A percentile compares a stretch with the other conserved stretches of the same genome.
Conservation (phyloP, 2,113 vertebrate genomes). For the Siphamia tubifer region DNA sequence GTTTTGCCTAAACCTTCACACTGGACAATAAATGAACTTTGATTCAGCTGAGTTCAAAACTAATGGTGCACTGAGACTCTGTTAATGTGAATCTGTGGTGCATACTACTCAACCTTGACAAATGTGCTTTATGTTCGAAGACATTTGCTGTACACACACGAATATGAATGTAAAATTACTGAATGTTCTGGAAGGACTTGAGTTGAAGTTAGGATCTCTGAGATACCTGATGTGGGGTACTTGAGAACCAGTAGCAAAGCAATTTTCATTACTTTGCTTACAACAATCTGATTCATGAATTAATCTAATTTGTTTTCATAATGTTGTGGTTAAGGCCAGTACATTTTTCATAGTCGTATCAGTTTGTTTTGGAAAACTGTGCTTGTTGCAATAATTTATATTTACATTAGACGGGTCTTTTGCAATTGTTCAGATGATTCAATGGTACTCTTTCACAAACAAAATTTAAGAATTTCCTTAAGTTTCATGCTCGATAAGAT, state of each 20-base stretch:
- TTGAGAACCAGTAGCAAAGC: no score
- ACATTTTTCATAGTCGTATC: no score
- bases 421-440: background rate
- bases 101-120: background rate
- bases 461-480: background rate
- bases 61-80: background rate
- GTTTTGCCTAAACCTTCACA: conserved; percentile 5
- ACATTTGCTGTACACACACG: background rate
- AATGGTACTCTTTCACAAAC: background rate
- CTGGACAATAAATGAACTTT: background rate
- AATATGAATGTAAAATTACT: conserved; percentile 29
- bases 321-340: no score
- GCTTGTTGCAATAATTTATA: background rate
- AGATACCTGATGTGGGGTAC: background rate
- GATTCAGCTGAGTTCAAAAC: background rate
- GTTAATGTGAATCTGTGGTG: background rate
- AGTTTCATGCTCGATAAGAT: background rate
- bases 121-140: conserved; percentile 26
- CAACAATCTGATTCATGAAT: no score
- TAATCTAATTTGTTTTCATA: background rate
- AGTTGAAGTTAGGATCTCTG: background rate
- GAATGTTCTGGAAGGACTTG: conserved; percentile 10
- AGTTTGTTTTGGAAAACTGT: background rate
- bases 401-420: background rate
- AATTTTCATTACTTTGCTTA: no score